These are phyloP conservation scores for Drosophila vallismaia DNA, from an alignment of 2,888 invertebrate genomes.

Conservation along the genomic window DNA sequence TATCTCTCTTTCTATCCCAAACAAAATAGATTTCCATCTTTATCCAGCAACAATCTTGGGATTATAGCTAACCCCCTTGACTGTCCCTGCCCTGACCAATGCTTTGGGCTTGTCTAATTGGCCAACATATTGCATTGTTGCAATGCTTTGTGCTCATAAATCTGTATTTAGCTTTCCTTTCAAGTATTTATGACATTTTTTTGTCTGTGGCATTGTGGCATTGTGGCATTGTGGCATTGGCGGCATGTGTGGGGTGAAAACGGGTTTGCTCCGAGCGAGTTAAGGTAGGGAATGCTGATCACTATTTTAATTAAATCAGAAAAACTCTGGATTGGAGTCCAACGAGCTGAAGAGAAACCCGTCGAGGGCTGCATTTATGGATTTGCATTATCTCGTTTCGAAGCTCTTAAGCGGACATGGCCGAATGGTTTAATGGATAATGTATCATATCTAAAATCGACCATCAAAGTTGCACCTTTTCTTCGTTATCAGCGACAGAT, in stretches of 20 bases:
- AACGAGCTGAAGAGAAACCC: not conserved
- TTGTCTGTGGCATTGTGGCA: not conserved
- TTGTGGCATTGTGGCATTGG: not conserved
- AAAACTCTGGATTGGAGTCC: constrained; percentile 2
- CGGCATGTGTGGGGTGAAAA: constrained; percentile 29
- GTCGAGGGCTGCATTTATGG: constrained; percentile 15
- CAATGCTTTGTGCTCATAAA: constrained; percentile 36
- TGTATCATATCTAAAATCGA: constrained; percentile 46
- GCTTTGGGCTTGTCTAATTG: constrained; percentile 64
- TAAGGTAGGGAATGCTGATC: constrained; percentile 22
- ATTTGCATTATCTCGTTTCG: constrained; percentile 20
- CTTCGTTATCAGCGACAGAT: constrained; percentile 31
- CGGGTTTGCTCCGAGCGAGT: constrained; percentile 19
- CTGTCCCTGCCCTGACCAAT: not conserved
- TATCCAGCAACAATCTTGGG: not conserved
- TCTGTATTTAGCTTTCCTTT: constrained; percentile 48
- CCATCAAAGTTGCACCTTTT: constrained; percentile 45
- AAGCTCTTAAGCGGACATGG: constrained; percentile 6
- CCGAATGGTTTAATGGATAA: constrained; percentile 37
- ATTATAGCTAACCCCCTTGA: not conserved
- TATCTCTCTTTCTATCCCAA: not conserved
- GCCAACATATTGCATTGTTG: constrained; percentile 41
- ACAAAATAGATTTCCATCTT: not conserved
- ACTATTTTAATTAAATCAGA: constrained; percentile 22
- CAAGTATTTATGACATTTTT: constrained; percentile 41